Percentiles rank a stretch among this genome's conserved stretches.
Conservation (phyloP, 2,113 vertebrate genomes). For the Misgurnus mizolepis region DNA sequence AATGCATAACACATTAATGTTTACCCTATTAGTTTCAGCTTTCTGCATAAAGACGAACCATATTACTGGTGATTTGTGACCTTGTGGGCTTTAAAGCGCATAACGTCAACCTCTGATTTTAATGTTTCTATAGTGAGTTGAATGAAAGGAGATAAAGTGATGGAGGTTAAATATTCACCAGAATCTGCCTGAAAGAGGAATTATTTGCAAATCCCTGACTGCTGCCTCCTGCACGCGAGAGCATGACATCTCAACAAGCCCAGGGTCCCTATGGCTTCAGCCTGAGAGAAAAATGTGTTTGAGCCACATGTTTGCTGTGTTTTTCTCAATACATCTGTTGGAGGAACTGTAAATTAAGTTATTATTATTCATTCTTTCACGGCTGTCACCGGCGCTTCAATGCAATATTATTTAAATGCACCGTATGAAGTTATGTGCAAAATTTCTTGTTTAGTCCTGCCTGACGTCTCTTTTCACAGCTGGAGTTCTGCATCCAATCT, state of each 20-base stretch:
- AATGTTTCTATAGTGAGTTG: constrained; percentile 50
- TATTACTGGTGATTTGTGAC: not conserved
- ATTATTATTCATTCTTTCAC: constrained; percentile 71
- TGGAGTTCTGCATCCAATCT: not conserved
- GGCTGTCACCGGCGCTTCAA: constrained; percentile 1
- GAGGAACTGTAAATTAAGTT: constrained; percentile 65
- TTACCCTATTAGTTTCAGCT: constrained; percentile 5
- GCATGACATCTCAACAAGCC: constrained; percentile 72
- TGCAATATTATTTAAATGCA: constrained; percentile 62
- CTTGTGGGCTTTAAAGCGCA: not conserved
- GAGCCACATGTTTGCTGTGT: constrained; percentile 59
- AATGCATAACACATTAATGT: not conserved
- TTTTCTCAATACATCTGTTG: constrained; percentile 68
- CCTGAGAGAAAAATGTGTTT: constrained; percentile 61
- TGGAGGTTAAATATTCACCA: constrained; percentile 68
- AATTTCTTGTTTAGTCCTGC: constrained; percentile 24
- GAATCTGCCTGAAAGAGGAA: constrained; percentile 67
- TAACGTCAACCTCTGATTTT: constrained; percentile 24
- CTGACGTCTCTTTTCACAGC: not conserved
- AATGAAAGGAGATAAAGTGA: constrained; percentile 51
- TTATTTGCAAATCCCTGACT: constrained; percentile 72
- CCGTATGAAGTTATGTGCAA: constrained; percentile 15
- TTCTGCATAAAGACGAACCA: not conserved
- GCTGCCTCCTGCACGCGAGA: constrained; percentile 64
- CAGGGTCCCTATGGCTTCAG: constrained; percentile 63